These are phyloP conservation scores for Menidia menidia DNA, from an alignment of 2,797 vertebrate genomes.

Conservation along the genomic window DNA sequence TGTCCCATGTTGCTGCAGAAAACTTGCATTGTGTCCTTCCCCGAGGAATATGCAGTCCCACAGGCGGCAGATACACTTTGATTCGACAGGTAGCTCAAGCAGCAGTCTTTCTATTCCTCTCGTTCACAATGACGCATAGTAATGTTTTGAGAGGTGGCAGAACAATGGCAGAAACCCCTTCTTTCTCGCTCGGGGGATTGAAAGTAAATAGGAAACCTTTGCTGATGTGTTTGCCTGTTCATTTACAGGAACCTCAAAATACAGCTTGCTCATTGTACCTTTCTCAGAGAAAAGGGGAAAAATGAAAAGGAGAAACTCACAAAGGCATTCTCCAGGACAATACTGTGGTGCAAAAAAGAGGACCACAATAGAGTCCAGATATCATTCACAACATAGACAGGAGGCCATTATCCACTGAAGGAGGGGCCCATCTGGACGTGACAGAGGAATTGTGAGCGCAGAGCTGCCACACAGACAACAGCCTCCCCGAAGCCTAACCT, in stretches of 20 bases:
- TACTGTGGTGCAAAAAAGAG: constrained; percentile 46
- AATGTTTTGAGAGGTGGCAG: constrained; percentile 60
- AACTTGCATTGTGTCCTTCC: constrained; percentile 58
- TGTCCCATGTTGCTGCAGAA: constrained; percentile 45
- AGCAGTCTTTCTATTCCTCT: constrained; percentile 51
- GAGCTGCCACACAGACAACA: constrained; percentile 54
- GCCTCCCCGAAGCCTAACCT: constrained; percentile 57
- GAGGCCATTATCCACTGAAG: constrained; percentile 68
- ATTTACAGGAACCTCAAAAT: constrained; percentile 58
- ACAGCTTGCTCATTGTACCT: constrained; percentile 50
- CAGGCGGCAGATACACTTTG: constrained; percentile 34
- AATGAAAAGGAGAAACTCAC: constrained; percentile 39
- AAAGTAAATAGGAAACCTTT: constrained; percentile 61
- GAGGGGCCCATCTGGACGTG: constrained; percentile 66
- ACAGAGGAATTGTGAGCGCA: constrained; percentile 49
- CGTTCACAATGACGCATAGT: constrained; percentile 45
- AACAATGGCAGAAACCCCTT: constrained; percentile 60
- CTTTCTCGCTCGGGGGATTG: constrained; percentile 48
- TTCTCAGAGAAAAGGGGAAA: neutral
- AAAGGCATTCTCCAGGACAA: constrained; percentile 68
- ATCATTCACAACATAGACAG: constrained; percentile 76
- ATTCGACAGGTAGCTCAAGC: constrained; percentile 59
- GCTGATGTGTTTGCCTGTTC: constrained; percentile 66
- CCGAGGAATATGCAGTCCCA: constrained; percentile 46
- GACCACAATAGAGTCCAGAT: constrained; percentile 72